These are phyloP conservation scores for Melanogrammus aeglefinus DNA, from an alignment of 2,797 vertebrate genomes.

Conservation along the genomic window DNA sequence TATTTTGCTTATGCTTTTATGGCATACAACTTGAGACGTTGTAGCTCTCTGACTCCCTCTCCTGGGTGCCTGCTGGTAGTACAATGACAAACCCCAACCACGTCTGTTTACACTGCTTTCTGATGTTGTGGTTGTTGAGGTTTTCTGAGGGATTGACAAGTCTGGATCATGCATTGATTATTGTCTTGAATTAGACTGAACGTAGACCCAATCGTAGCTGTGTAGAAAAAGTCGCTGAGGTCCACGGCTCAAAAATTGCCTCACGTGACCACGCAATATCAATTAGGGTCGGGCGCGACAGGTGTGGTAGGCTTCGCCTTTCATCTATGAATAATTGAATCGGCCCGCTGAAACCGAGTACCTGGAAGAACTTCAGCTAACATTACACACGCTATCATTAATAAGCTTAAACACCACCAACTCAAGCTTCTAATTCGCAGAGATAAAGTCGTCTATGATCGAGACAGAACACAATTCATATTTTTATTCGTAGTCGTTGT, in stretches of 20 bases:
- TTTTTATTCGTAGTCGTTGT: neutral
- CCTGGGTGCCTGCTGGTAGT: neutral
- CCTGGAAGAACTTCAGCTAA: neutral
- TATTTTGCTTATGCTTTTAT: neutral
- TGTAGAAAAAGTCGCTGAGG: neutral
- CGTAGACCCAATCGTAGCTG: neutral
- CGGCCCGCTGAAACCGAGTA: neutral
- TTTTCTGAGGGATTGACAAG: neutral
- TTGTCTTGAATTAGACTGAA: neutral
- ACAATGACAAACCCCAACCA: neutral
- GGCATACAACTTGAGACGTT: neutral
- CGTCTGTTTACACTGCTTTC: neutral
- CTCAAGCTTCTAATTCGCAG: neutral
- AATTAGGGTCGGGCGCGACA: neutral
- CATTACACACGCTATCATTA: neutral
- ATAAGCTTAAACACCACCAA: neutral
- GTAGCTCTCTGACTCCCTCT: neutral
- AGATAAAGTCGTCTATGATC: neutral
- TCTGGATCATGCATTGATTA: neutral
- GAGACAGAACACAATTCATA: neutral
- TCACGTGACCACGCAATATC: neutral
- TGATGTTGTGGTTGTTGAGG: neutral
- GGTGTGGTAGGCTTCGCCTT: neutral
- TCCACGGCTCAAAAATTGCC: neutral
- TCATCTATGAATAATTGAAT: neutral